Percentiles rank a stretch among this genome's conserved stretches.
Evolutionary conservation across 1,140 invertebrate species (phyloP).

Genomic region (Bombus terrestris): DNA sequence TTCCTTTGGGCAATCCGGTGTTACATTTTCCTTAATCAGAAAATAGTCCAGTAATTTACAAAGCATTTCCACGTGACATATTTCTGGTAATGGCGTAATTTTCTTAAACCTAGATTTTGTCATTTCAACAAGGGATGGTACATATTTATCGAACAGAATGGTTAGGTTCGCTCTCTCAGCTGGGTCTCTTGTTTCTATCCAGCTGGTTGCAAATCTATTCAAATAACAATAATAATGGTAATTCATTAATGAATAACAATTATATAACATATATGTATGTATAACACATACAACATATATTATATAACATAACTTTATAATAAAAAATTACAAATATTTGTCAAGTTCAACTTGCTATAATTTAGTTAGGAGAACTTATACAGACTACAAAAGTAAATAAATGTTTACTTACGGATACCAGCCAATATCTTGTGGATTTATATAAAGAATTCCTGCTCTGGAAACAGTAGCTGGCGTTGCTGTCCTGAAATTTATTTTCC

Average conservation of each 20-base stretch:
- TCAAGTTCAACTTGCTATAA: too few species aligned
- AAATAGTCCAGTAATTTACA: constrained; percentile 95
- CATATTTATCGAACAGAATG: constrained; percentile 97
- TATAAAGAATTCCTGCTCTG: constrained; percentile 94
- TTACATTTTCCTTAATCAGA: constrained; percentile 90
- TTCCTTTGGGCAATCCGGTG: constrained; percentile 94
- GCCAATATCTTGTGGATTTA: constrained; percentile 97
- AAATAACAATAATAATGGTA: neutral
- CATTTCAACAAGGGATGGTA: constrained; percentile 92
- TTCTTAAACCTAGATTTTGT: constrained; percentile 92
- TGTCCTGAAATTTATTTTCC: constrained; percentile 83
- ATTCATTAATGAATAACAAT: neutral
- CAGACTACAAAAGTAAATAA: neutral
- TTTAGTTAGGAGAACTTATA: too few species aligned
- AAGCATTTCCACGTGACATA: constrained; percentile 95
- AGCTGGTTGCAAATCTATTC: constrained; percentile 91
- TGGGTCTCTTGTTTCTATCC: constrained; percentile 92
- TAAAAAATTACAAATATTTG: neutral
- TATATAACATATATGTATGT: too few species aligned
- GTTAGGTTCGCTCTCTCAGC: constrained; percentile 91
- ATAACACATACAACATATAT: too few species aligned
- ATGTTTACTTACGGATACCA: constrained; percentile 93
- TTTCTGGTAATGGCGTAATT: constrained; percentile 95
- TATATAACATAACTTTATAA: neutral
- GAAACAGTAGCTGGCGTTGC: constrained; percentile 98